Evolutionary conservation across 2,113 vertebrate genomes (phyloP), one percentile per base, ranked within the genome.

Genomic region (Bambusicola thoracicus): DNA sequence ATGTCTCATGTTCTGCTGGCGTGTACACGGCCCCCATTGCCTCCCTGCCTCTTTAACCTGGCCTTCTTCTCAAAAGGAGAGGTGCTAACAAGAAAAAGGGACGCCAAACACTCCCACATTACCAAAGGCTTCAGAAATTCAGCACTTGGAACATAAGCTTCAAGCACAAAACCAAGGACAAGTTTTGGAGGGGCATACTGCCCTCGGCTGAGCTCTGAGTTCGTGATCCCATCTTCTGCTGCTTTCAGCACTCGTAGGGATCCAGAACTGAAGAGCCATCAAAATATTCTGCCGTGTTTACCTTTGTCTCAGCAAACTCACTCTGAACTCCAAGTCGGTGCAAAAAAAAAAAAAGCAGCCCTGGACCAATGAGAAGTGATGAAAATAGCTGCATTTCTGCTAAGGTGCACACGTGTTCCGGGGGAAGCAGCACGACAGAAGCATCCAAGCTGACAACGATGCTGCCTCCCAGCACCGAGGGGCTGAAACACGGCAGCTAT

Each of bases 401-500:
- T 48, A 21, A 40, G 30, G 8, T 29, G 7, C 2, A 29, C 36
- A 58, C 13, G 4, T 17, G 53, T 0, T 80, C 25, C 12, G 20
- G 3, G 15, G 8, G 6, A 27, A 30, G 6, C 51, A 72, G 76
- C 46, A 90, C 25, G 62, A 16, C 4, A 7, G 36, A 20, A 81
- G 73, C 3, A 65, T 20, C 66, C 36, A 25, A 44, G 27, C 13
- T 3, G 32, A 70, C 49, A 46, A 22, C 11, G 21, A 20, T 3
- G 25, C 81, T 2, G 0, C 6, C 34, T 15, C 48, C 41, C 9
- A 0, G 1, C 59, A 43, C 25, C 3, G 14, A 67, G 0, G 7
- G 73, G 30, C 49, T 1, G 0, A 66, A 65, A 29, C 4, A 22
- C 10, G 40, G 40, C 13, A 44, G 41, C 40, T 15, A 18, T 19